Evolutionary conservation across 2,888 invertebrate species (phyloP), one percentile per base, ranked within the genome.

Genomic region (Polia nebulosa): DNA sequence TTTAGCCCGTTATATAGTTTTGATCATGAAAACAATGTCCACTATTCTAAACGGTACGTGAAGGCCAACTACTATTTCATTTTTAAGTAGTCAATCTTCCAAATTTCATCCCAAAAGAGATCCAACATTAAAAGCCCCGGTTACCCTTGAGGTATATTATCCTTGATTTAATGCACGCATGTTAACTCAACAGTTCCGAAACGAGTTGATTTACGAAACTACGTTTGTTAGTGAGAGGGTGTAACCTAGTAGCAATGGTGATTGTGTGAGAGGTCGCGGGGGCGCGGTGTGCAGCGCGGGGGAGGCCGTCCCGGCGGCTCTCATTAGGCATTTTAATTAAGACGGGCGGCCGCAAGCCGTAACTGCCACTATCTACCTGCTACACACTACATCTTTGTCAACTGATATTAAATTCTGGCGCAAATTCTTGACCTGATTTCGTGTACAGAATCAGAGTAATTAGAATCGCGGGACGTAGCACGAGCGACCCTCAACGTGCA

Each of bases 291-390:
- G 59, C 4, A 65, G 59, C 34, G 53, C 29, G 70, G 57, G 49
- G 5, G 51, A 56, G 36, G 62, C 64, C 65, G 36, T 62, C 81
- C 68, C 74, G 56, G 67, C 65, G 80, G 76, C 81, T 82, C 87
- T 92, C 90, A 91, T 91, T 90, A 90, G 81, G 82, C 85, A 84
- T 91, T 91, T 91, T 92, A 91, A 92, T 92, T 89, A 92, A 90
- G 87, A 87, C 80, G 63, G 67, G 80, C 75, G 58, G 66, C 73
- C 72, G 63, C 79, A 69, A 58, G 76, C 72, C 64, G 59, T 78
- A 69, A 76, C 80, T 78, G 67, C 80, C 79, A 81, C 81, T 72
- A 71, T 72, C 75, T 81, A 82, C 82, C 84, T 84, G 83, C 70
- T 65, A 72, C 76, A 70, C 65, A 74, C 68, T 82, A 70, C 69